Percentiles rank a stretch among this genome's conserved stretches.
Conservation (phyloP, 1,140 invertebrate genomes). For the Trichoplusia ni region DNA sequence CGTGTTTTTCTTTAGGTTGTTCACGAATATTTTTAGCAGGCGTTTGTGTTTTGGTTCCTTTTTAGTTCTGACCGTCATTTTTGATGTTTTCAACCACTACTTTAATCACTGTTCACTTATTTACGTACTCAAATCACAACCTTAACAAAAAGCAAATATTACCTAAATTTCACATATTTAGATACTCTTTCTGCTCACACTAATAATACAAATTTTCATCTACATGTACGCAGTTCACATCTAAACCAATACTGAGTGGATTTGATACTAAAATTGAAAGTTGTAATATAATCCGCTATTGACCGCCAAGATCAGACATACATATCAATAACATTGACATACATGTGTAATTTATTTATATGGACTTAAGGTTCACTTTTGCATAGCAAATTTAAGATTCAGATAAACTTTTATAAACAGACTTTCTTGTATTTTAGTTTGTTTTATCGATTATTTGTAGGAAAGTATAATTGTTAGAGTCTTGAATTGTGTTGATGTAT, state of each 20-base stretch:
- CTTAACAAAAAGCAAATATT: too few species aligned
- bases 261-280: not conserved
- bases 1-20: slow-evolving; percentile 69
- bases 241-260: too few species aligned
- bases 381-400: not conserved
- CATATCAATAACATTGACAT: not conserved
- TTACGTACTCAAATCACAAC: too few species aligned
- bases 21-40: slow-evolving; percentile 60
- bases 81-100: slow-evolving; percentile 20
- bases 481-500: too few species aligned
- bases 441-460: not conserved
- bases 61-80: slow-evolving; percentile 51
- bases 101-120: not conserved
- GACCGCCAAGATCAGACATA: too few species aligned
- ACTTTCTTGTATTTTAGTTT: slow-evolving; percentile 1
- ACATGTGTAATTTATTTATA: not conserved
- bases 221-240: too few species aligned
- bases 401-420: not conserved
- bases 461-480: too few species aligned
- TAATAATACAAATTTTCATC: too few species aligned
- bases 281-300: not conserved
- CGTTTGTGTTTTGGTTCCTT: slow-evolving; percentile 49
- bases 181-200: too few species aligned
- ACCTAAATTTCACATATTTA: too few species aligned
- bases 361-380: not conserved